A percentile compares a stretch with the other conserved stretches of the same genome.
phyloP scores from a whole-genome alignment of 2,113 vertebrate species.

The Pelodiscus sinensis region DNA sequence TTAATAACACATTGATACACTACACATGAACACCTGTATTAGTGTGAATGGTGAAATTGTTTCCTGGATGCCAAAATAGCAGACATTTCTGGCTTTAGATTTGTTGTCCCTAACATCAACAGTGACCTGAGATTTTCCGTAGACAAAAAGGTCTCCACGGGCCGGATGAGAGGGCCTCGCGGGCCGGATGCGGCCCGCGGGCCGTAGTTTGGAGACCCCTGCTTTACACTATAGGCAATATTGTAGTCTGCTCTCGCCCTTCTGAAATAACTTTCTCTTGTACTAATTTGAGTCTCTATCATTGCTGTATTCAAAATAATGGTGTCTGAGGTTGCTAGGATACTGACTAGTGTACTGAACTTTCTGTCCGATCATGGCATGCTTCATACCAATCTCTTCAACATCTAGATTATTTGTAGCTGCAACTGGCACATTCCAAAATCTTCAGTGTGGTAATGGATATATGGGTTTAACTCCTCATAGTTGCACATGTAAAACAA shows the following conservation, averaged over 20 bases:
- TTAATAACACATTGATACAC: no score
- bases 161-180: no score
- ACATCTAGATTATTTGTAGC: not conserved
- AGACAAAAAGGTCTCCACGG: no score
- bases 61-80: no score
- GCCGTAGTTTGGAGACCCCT: no score
- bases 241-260: conserved; percentile 8
- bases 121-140: no score
- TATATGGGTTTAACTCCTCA: not conserved
- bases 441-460: not conserved
- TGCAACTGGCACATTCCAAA: not conserved
- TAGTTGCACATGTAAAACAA: not conserved
- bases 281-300: conserved; percentile 38
- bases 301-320: not conserved
- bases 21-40: no score
- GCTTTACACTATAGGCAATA: not conserved
- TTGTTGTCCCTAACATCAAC: no score
- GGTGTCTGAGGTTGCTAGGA: conserved; percentile 39
- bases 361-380: not conserved
- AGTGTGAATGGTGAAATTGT: no score
- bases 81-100: no score
- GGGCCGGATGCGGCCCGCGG: no score
- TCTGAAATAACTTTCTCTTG: conserved; percentile 46
- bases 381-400: not conserved
- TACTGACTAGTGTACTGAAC: conserved; percentile 14